Evolutionary conservation across 2,797 vertebrate genomes (phyloP).

Genomic region (Lepus townsendii): DNA sequence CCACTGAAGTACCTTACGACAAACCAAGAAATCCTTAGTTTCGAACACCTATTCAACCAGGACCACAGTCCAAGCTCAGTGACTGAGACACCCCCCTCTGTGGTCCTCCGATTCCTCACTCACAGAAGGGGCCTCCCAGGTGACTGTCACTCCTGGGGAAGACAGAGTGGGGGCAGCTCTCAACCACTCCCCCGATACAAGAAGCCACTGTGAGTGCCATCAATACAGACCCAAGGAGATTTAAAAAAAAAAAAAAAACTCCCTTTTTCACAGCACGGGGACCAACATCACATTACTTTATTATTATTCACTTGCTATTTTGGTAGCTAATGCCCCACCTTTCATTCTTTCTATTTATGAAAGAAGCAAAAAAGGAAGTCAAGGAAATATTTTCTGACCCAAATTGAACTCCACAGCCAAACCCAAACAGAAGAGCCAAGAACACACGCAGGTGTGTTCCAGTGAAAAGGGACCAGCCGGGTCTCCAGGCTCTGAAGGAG

Average conservation of each 20-base stretch:
- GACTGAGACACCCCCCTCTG: background rate
- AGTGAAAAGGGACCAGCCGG: background rate
- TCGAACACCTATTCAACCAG: background rate
- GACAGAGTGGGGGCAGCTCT: background rate
- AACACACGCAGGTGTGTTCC: slow-evolving; percentile 13
- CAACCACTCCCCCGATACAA: background rate
- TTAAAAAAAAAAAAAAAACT: background rate
- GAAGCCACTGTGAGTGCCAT: slow-evolving; percentile 1
- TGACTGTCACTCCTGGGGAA: background rate
- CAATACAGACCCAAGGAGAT: slow-evolving; percentile 1
- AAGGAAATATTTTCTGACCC: slow-evolving; percentile 70
- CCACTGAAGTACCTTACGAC: background rate
- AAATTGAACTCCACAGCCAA: slow-evolving; percentile 69
- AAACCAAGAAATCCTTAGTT: background rate
- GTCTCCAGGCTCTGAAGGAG: background rate
- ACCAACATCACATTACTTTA: slow-evolving; percentile 53
- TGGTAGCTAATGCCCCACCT: slow-evolving; percentile 53
- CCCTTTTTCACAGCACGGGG: slow-evolving; percentile 6
- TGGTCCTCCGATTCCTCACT: background rate
- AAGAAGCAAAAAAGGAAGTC: slow-evolving; percentile 57
- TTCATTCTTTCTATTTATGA: slow-evolving; percentile 56
- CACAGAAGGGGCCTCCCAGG: background rate
- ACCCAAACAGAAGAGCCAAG: slow-evolving; percentile 56
- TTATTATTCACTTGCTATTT: slow-evolving; percentile 67
- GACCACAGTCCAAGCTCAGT: background rate